Base-by-base conservation (phyloP, 2,888 invertebrate species). In the Cosmorhoe ocellata region DNA sequence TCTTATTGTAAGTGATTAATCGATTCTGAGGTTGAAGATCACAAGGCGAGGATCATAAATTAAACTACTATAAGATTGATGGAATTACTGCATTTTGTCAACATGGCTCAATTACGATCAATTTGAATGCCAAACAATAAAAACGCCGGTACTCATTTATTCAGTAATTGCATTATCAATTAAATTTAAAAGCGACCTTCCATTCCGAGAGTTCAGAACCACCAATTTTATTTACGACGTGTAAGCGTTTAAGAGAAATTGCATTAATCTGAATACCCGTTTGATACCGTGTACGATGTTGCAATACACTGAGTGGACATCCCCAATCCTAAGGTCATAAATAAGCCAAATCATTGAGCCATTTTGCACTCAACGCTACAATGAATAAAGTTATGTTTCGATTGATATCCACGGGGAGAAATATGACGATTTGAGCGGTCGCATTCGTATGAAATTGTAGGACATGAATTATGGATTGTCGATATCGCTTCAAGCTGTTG, bases 401-500 rank as follows among this genome's bases (percentile, higher is more conserved):
- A 53, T 58, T 71, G 74, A 64, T 66, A 61, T 58, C 51, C 55
- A 42, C 44, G 43, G 58, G 50, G 59, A 59, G 69, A 71, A 65
- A 74, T 81, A 76, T 66, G 71, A 65, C 70, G 61, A 64, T 72
- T 67, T 55, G 56, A 59, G 61, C 63, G 64, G 62, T 70, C 71
- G 63, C 72, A 79, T 79, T 80, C 76, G 82, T 89, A 90, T 90
- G 86, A 89, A 89, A 90, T 88, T 90, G 89, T 89, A 80, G 80
- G 86, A 88, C 90, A 90, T 90, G 89, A 90, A 90, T 90, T 89
- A 90, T 90, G 88, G 88, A 90, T 90, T 90, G 89, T 89, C 90
- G 90, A 90, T 90, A 89, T 84, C 84, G 89, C 88, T 87, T 76
- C 88, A 89, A 90, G 90, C 90, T 90, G 90, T 89, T 87, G 83